Evolutionary conservation across 2,888 invertebrate genomes (phyloP).

Genomic region (Drosophila mettleri): DNA sequence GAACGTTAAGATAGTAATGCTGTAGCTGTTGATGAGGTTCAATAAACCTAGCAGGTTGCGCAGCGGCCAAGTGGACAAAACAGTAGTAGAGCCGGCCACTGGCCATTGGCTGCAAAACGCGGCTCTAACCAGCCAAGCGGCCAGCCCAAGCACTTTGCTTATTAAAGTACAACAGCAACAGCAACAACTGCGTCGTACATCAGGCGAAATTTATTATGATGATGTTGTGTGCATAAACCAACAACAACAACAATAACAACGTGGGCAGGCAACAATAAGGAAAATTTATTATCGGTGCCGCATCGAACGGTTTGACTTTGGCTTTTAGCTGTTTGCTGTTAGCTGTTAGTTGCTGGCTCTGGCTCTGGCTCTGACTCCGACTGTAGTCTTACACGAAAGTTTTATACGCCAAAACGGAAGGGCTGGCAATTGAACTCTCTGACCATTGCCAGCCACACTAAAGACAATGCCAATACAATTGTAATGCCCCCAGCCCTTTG

Average conservation of each 20-base stretch:
- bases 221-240: conserved; percentile 74
- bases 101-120: conserved; percentile 41
- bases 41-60: conserved; percentile 67
- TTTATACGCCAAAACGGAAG: conserved; percentile 60
- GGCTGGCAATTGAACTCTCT: conserved; percentile 64
- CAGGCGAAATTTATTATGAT: conserved; percentile 78
- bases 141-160: conserved; percentile 80
- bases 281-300: conserved; percentile 75
- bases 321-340: conserved; percentile 34
- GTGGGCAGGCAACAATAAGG: conserved; percentile 71
- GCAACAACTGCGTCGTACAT: conserved; percentile 57
- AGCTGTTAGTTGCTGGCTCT: conserved; percentile 18
- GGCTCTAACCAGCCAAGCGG: conserved; percentile 66
- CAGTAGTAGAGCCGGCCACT: conserved; percentile 48
- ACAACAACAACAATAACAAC: conserved; percentile 26
- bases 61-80: conserved; percentile 65
- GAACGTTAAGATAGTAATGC: conserved; percentile 6
- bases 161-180: conserved; percentile 68
- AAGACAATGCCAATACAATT: conserved; percentile 71
- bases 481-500: conserved; percentile 49
- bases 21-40: conserved; percentile 53
- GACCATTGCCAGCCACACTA: conserved; percentile 26
- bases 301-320: conserved; percentile 72
- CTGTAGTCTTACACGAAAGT: conserved; percentile 33
- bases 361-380: conserved; percentile 26